Conservation (phyloP, 2,888 invertebrate species). For the Heterodera filipjevi region DNA sequence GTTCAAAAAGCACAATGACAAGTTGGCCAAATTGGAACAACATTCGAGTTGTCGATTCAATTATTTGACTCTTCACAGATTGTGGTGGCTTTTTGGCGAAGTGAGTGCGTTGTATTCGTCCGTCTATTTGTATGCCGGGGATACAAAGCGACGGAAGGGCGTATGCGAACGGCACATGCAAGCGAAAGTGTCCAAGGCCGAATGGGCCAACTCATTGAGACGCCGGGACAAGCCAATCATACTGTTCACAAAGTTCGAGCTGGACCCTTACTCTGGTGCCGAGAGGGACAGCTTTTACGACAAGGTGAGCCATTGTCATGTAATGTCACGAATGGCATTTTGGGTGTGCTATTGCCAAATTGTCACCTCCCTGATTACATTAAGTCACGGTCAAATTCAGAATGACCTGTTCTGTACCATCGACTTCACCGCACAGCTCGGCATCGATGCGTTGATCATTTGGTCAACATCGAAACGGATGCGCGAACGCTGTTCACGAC, state of each 20-base stretch:
- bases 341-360: too few species aligned
- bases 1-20: conserved; percentile 40
- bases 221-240: conserved; percentile 24
- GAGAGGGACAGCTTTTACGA: conserved; percentile 17
- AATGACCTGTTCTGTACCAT: conserved; percentile 26
- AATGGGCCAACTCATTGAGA: conserved; percentile 22
- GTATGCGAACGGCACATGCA: conserved; percentile 28
- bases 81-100: conserved; percentile 41
- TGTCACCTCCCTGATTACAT: too few species aligned
- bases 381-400: neutral
- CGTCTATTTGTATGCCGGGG: conserved; percentile 40
- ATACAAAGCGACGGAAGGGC: conserved; percentile 13
- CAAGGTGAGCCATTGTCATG: neutral
- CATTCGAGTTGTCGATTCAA: neutral
- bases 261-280: conserved; percentile 18
- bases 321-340: neutral
- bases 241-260: conserved; percentile 27
- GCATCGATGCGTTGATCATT: conserved; percentile 24
- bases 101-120: conserved; percentile 43
- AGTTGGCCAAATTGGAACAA: conserved; percentile 38
- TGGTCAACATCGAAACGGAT: conserved; percentile 22
- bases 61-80: conserved; percentile 13
- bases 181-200: conserved; percentile 21
- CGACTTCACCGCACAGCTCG: conserved; percentile 28
- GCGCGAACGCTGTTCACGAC: conserved; percentile 9